Conservation (phyloP, 2,888 invertebrate genomes). For the Orthosia gothica region DNA sequence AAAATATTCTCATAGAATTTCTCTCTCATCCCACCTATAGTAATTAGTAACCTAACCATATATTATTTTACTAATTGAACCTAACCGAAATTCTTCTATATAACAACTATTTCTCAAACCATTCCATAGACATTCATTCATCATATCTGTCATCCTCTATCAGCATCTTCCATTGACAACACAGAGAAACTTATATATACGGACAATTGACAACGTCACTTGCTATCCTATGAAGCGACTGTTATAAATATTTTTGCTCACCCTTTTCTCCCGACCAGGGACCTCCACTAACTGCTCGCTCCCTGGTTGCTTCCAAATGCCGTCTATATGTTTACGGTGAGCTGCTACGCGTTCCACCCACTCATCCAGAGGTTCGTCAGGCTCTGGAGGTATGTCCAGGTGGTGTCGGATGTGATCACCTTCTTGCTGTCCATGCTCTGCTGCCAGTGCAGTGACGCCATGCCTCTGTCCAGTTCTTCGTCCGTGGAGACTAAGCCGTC, state of each 20-base stretch:
- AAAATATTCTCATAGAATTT: too few relatives aligned
- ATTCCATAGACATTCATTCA: background rate
- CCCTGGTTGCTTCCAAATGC: conserved; percentile 44
- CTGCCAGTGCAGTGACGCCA: conserved; percentile 70
- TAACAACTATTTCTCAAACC: background rate
- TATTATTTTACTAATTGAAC: too few relatives aligned
- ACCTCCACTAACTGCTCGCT: background rate
- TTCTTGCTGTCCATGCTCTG: conserved; percentile 69
- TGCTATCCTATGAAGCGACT: background rate
- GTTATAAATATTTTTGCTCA: background rate
- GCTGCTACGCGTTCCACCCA: conserved; percentile 72
- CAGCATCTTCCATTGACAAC: conserved; percentile 3
- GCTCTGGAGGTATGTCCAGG: conserved; percentile 71
- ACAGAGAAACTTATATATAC: too few relatives aligned
- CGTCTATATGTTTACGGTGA: conserved; percentile 72
- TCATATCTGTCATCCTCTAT: conserved; percentile 5
- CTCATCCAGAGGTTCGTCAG: conserved; percentile 69
- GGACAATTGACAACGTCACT: conserved; percentile 27
- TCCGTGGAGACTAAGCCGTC: conserved; percentile 47
- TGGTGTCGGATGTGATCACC: conserved; percentile 70
- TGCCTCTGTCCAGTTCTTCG: conserved; percentile 54
- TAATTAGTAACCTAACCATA: too few relatives aligned
- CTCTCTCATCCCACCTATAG: too few relatives aligned
- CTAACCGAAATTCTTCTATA: background rate
- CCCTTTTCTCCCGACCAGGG: background rate